phyloP scores from a whole-genome alignment of 2,888 invertebrate species.

The Druceiella hillmani region DNA sequence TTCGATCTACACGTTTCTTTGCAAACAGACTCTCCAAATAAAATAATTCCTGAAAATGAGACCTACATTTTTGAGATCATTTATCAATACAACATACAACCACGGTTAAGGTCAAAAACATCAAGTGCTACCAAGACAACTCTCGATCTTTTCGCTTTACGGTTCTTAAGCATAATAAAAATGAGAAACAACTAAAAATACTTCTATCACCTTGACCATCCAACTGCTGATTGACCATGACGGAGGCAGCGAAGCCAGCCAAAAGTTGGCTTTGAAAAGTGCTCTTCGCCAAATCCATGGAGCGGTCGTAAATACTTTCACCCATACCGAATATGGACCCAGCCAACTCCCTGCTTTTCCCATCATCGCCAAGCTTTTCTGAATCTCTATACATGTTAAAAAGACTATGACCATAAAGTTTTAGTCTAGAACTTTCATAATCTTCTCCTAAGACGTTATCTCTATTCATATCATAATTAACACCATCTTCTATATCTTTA shows the following conservation, averaged over 20 bases:
- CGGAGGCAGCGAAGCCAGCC: conserved; percentile 42
- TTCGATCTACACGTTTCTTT: too few species aligned
- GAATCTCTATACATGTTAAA: conserved; percentile 39
- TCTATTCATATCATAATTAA: too few species aligned
- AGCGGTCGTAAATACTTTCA: conserved; percentile 40
- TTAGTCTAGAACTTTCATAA: conserved; percentile 23
- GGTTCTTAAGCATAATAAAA: too few species aligned
- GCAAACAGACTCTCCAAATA: too few species aligned
- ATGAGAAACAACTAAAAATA: too few species aligned
- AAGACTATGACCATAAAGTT: conserved; percentile 39
- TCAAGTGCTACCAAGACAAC: too few species aligned
- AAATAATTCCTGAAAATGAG: too few species aligned
- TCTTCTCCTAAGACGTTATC: conserved; percentile 8
- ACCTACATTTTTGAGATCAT: too few species aligned
- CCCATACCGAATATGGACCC: conserved; percentile 33
- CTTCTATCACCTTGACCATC: conserved; percentile 38
- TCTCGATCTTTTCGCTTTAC: too few species aligned
- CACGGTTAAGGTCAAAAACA: too few species aligned
- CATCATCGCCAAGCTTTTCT: conserved; percentile 35
- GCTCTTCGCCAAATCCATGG: conserved; percentile 42
- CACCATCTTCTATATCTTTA: too few species aligned
- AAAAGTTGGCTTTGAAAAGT: conserved; percentile 43
- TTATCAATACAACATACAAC: too few species aligned
- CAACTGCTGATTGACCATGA: conserved; percentile 40
- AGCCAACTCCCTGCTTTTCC: conserved; percentile 29